Conservation (phyloP, 2,113 vertebrate genomes). For the Fregetta grallaria region DNA sequence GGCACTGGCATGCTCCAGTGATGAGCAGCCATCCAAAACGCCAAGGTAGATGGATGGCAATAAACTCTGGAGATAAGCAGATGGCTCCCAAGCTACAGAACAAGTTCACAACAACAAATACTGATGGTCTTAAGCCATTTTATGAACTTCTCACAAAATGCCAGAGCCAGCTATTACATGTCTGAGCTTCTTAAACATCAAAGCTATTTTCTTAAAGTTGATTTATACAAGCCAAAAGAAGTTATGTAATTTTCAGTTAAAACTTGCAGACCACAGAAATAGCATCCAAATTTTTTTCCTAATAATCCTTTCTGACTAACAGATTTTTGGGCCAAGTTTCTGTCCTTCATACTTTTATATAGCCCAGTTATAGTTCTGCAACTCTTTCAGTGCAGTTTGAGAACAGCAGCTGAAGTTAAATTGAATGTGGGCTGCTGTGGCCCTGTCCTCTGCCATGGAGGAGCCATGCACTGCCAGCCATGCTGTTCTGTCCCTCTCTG, state of each 20-base stretch:
- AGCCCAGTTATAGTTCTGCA: not conserved
- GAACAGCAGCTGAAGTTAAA: not conserved
- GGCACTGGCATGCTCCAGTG: not conserved
- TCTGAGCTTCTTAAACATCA: slow-evolving; percentile 15
- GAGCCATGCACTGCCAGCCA: not conserved
- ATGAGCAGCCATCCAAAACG: not conserved
- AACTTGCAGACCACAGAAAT: slow-evolving; percentile 6
- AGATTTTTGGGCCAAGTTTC: not conserved
- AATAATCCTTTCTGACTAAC: not conserved
- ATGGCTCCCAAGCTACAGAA: not conserved
- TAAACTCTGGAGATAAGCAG: slow-evolving; percentile 15
- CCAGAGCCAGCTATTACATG: not conserved
- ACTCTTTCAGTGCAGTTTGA: not conserved
- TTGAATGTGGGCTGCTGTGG: not conserved
- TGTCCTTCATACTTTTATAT: not conserved
- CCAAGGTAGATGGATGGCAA: slow-evolving; percentile 20
- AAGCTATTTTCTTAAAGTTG: slow-evolving; percentile 2
- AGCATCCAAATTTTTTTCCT: not conserved
- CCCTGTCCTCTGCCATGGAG: not conserved
- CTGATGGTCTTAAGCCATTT: not conserved
- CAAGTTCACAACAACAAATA: not conserved
- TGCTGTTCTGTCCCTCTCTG: not conserved
- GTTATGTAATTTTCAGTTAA: slow-evolving; percentile 16
- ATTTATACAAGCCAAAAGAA: slow-evolving; percentile 8
- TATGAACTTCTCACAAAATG: not conserved